These are phyloP conservation scores for Dryas iulia DNA, from an alignment of 1,140 invertebrate species.

Conservation along the genomic window DNA sequence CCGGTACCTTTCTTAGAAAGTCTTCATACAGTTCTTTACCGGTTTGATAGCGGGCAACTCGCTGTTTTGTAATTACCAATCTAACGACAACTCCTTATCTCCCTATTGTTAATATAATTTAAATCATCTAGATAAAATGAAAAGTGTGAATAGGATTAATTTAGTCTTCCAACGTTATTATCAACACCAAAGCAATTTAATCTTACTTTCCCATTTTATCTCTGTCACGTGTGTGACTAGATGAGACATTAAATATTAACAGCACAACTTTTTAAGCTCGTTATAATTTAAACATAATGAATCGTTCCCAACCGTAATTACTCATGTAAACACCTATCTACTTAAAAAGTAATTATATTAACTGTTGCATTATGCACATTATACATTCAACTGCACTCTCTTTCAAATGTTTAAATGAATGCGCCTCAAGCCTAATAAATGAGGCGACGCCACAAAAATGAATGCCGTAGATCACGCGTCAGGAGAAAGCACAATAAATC, in stretches of 20 bases:
- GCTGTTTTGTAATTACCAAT: constrained; percentile 61
- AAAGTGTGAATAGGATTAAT: constrained; percentile 38
- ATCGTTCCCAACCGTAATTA: constrained; percentile 18
- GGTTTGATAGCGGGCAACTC: constrained; percentile 43
- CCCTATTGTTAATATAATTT: constrained; percentile 51
- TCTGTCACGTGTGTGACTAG: constrained; percentile 15
- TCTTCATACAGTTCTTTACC: constrained; percentile 57
- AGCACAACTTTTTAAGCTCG: not conserved
- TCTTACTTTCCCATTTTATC: constrained; percentile 27
- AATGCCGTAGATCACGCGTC: constrained; percentile 55
- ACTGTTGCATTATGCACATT: constrained; percentile 23
- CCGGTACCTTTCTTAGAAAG: constrained; percentile 70
- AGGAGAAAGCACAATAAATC: constrained; percentile 64
- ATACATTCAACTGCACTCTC: constrained; percentile 58
- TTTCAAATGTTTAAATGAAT: constrained; percentile 57
- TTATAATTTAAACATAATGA: constrained; percentile 16
- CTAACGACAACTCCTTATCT: constrained; percentile 49
- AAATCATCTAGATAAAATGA: constrained; percentile 49
- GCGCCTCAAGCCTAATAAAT: constrained; percentile 50
- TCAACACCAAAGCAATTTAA: constrained; percentile 19
- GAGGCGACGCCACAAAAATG: constrained; percentile 47
- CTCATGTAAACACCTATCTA: constrained; percentile 31
- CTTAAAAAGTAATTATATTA: constrained; percentile 44
- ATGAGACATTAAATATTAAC: constrained; percentile 15
- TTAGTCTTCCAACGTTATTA: constrained; percentile 19